Evolutionary conservation across 2,888 invertebrate genomes (phyloP), one percentile per base, ranked within the genome.

Genomic region (Philaethria dido): DNA sequence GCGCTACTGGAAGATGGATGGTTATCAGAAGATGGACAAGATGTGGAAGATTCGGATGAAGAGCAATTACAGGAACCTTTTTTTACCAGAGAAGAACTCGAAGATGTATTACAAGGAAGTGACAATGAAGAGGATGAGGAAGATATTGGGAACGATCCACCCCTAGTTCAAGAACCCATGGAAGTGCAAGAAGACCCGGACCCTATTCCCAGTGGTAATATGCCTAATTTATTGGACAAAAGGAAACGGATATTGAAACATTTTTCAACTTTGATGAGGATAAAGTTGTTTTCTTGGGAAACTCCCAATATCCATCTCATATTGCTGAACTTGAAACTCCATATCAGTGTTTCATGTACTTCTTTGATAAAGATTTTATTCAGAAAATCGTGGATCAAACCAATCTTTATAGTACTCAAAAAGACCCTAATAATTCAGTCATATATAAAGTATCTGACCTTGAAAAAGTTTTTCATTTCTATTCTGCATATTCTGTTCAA

Each of bases 311-410:
- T 45, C 45, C 45, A 45, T 45, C 45, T 45, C 18, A 45, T 45
- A 45, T 45, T 45, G 45, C 45, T 45, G 45, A 45, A 45, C 45
- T 45, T 45, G 45, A 45, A 45, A 45, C 45, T 45, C 45, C 45
- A 45, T 45, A 45, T 45, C 16, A 44, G 16, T 44, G 44, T 44
- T 44, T 44, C 16, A 16, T 44, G 44, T 16, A 44, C 44, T 44
- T 16, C 16, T 44, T 44, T 16, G 16, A 16, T 16, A 16, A 16
- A 16, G 44, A 44, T 16, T 44, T 44, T 44, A 16, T 44, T 44
- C 44, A 44, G 16, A 44, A 44, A 44, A 44, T 44, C 16, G 44
- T 44, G 16, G 44, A 44, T 44, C 6, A 44, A 44, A 44, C 44
- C 16, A 44, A 44, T 16, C 16, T 44, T 16, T 44, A 44, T 44